Evolutionary conservation across 2,888 invertebrate genomes (phyloP), one percentile per base, ranked within the genome.

Genomic region (Netelia fuscicornis): DNA sequence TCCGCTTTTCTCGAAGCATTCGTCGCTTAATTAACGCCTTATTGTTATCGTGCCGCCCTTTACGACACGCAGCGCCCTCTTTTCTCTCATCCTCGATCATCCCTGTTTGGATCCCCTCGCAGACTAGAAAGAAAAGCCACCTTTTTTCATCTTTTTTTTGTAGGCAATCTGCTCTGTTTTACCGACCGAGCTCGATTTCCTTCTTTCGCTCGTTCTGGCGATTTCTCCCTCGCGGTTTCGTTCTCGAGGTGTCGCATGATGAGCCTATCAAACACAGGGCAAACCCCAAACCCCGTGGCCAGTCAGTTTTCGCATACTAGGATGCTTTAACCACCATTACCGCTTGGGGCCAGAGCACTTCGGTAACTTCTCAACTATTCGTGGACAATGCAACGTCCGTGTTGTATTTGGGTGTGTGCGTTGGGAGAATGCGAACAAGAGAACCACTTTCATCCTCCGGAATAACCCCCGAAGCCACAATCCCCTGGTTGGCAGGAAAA

Each of bases 21-120:
- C 72, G 86, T 84, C 87, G 87, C 88, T 89, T 91, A 91, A 90
- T 91, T 90, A 90, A 90, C 90, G 88, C 88, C 89, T 90, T 89
- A 89, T 89, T 90, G 88, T 90, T 89, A 91, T 90, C 87, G 75
- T 6, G 86, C 78, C 74, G n/a, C 23, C 64, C 64, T 9, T 48
- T 54, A 44, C 30, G 30, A 48, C 20, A 54, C n/a, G 44, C 60
- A 52, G 56, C 70, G 20, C 44, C 70, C 68, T 52, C 44, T 67
- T 72, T 80, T 67, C 25, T 67, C 67, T 25, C 52, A 44, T 20
- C n/a, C 30, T 56, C n/a, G 20, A 11, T 62, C 44, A 67, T 67
- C 58, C 52, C 62, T 17, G 56, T 44, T 44, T 37, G 37, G 37
- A 6, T 37, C 6, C 37, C 37, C 6, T 37, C 37, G 6, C 37